Evolutionary conservation across 2,888 invertebrate species (phyloP).

Genomic region (Hetaerina titia): DNA sequence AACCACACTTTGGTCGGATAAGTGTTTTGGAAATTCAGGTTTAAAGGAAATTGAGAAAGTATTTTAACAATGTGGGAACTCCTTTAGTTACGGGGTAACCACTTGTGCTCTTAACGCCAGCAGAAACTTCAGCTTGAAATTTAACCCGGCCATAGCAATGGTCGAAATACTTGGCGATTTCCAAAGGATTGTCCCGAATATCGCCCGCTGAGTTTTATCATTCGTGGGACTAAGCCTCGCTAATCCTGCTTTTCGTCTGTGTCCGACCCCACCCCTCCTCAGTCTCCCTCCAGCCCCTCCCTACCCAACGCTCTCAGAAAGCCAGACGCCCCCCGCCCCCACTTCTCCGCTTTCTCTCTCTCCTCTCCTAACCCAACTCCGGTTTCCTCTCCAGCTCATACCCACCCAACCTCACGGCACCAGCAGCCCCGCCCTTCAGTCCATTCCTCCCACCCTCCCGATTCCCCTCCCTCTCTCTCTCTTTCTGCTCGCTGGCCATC

Average conservation of each 20-base stretch:
- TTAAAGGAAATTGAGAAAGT: too few relatives aligned
- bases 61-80: too few relatives aligned
- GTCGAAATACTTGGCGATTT: background rate
- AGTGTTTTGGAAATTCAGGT: too few relatives aligned
- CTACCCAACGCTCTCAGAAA: background rate
- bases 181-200: background rate
- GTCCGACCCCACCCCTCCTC: background rate
- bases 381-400: background rate
- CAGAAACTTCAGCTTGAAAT: too few relatives aligned
- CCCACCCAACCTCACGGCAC: background rate
- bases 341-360: background rate
- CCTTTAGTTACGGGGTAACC: too few relatives aligned
- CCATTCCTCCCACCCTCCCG: slow-evolving; percentile 80
- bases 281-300: background rate
- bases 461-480: slow-evolving; percentile 80
- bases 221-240: too few relatives aligned
- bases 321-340: background rate
- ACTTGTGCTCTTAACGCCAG: too few relatives aligned
- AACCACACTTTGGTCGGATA: too few relatives aligned
- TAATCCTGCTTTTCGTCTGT: too few relatives aligned
- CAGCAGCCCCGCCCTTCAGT: slow-evolving; percentile 78
- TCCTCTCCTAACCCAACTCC: background rate
- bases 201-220: background rate
- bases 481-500: slow-evolving; percentile 82
- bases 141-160: too few relatives aligned